Evolutionary conservation across 2,888 invertebrate species (phyloP).

Genomic region (Phortica magna): DNA sequence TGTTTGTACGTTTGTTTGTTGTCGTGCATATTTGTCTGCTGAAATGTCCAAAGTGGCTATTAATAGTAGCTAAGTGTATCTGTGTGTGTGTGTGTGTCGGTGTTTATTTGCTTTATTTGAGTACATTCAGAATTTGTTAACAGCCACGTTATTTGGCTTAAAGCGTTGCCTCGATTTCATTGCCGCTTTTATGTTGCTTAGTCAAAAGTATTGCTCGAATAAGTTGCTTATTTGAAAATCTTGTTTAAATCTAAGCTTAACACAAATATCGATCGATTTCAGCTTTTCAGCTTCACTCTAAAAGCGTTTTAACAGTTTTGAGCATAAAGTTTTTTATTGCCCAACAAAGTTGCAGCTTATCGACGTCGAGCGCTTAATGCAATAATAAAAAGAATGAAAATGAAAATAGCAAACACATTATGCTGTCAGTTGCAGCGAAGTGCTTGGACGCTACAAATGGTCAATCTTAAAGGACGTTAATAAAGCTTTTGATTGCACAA

Average conservation of each 20-base stretch:
- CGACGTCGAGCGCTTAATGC: conserved; percentile 28
- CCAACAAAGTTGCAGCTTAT: conserved; percentile 35
- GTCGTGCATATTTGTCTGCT: conserved; percentile 1
- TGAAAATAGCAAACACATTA: too few relatives aligned
- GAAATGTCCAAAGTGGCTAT: conserved; percentile 5
- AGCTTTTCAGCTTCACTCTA: background rate
- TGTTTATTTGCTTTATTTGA: background rate
- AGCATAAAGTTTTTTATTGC: conserved; percentile 33
- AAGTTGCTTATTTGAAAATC: background rate
- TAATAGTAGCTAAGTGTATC: conserved; percentile 7
- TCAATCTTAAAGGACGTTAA: too few relatives aligned
- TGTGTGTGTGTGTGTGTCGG: background rate
- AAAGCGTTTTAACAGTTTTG: background rate
- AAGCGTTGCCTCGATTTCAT: too few relatives aligned
- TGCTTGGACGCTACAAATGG: too few relatives aligned
- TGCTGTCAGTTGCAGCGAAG: too few relatives aligned
- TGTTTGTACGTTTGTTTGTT: background rate
- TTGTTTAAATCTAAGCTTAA: background rate
- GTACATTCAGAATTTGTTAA: background rate
- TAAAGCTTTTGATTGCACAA: too few relatives aligned
- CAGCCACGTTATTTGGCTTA: background rate
- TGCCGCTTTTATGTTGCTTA: too few relatives aligned
- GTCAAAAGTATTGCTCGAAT: background rate
- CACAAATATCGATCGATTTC: background rate
- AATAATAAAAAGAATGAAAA: background rate